Base-by-base conservation (phyloP, 2,113 vertebrate species). In the Oreotrochilus melanogaster region DNA sequence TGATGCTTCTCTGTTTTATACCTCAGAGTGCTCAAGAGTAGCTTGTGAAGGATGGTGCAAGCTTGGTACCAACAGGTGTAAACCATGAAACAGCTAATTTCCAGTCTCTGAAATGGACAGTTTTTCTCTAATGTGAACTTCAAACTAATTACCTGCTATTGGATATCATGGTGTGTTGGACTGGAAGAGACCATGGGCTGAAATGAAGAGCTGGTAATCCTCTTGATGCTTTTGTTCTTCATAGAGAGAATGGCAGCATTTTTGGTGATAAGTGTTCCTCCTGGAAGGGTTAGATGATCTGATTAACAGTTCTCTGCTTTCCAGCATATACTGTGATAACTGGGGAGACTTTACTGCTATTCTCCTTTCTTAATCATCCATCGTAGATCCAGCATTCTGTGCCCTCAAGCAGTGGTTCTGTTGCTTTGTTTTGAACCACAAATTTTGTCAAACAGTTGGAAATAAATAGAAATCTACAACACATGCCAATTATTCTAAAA, bases 11-110 rank as follows among this genome's bases (percentile, higher is more conserved):
- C 1, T 18, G 3, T 62, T 58, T 66, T 78, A 9, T 69, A 24
- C 18, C 19, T 64, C 7, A 16, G 37, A 25, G 43, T 28, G 17
- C 24, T 90, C 7, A 4, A 7, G 14, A 18, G 24, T 21, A 25
- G 42, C 18, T 51, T 75, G 31, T 57, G 71, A 60, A 51, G 31
- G 39, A 31, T 53, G 25, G 9, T 50, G 17, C 8, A 27, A 47
- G 21, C 70, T 43, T 11, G 19, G 9, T 15, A 9, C 0, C 0
- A 48, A 22, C 33, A 42, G 0, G 0, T 22, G 27, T 73, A 42
- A 61, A 25, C 30, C 1, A 1, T 18, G 30, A 54, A 73, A 50
- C 4, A 2, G 51, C 11, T 58, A 73, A 73, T 33, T 78, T 25
- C 31, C 13, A 3, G 7, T 70, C 27, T 64, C 69, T 45, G 14